A percentile compares a stretch with the other conserved stretches of the same genome.
Conservation (phyloP, 2,797 vertebrate species). For the Triplophysa yarkandensis region DNA sequence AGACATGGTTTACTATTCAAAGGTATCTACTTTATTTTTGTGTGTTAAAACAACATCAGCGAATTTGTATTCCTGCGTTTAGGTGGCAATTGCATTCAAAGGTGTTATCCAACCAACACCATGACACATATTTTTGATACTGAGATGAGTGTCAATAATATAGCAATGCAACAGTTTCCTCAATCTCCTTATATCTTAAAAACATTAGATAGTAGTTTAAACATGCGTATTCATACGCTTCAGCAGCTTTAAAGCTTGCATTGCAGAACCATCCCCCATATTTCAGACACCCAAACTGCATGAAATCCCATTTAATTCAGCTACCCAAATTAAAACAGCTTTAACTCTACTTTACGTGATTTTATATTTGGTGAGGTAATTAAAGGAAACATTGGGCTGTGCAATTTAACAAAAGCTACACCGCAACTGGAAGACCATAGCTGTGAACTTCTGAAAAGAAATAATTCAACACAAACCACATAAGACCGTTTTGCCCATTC, state of each 20-base stretch:
- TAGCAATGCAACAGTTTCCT: slow-evolving; percentile 23
- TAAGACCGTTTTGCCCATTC: slow-evolving; percentile 39
- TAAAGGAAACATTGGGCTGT: slow-evolving; percentile 20
- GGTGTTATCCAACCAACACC: neutral
- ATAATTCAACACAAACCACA: slow-evolving; percentile 34
- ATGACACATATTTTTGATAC: neutral
- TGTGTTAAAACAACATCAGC: neutral
- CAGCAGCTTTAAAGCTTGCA: slow-evolving; percentile 25
- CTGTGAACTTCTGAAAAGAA: slow-evolving; percentile 27
- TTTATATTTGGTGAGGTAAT: slow-evolving; percentile 13
- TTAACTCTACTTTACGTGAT: slow-evolving; percentile 20
- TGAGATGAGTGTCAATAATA: slow-evolving; percentile 3
- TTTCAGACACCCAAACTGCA: slow-evolving; percentile 35
- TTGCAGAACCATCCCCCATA: slow-evolving; percentile 21
- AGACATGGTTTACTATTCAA: neutral
- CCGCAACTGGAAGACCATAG: slow-evolving; percentile 28
- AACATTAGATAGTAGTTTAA: slow-evolving; percentile 50
- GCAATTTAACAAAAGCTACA: slow-evolving; percentile 29
- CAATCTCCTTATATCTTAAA: slow-evolving; percentile 49
- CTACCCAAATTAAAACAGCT: slow-evolving; percentile 25
- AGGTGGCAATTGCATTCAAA: neutral
- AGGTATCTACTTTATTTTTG: neutral
- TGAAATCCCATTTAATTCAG: slow-evolving; percentile 29
- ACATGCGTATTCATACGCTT: slow-evolving; percentile 32
- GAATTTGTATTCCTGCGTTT: neutral